Conservation (phyloP, 2,888 invertebrate genomes). For the Actias luna region DNA sequence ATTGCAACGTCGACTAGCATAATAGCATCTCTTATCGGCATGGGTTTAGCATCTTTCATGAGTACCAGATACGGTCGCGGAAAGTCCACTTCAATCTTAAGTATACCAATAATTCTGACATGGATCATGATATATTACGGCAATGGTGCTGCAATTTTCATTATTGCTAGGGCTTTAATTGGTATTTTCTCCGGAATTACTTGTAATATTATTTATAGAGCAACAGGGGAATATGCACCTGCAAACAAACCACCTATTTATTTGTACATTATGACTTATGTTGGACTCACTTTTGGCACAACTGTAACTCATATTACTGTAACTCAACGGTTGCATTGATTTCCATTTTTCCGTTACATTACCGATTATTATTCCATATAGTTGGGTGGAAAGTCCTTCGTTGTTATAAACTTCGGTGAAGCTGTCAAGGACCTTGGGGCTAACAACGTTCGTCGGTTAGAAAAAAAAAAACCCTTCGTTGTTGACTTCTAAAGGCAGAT, state of each 20-base stretch:
- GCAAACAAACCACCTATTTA: conserved; percentile 30
- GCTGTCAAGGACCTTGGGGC: too few species aligned
- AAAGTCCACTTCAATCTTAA: neutral
- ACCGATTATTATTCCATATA: conserved; percentile 29
- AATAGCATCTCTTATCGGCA: neutral
- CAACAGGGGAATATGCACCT: conserved; percentile 33
- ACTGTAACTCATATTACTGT: conserved; percentile 34
- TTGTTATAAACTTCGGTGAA: too few species aligned
- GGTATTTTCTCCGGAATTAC: conserved; percentile 34
- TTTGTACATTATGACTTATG: conserved; percentile 25
- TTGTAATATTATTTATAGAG: conserved; percentile 26
- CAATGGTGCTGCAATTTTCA: conserved; percentile 17
- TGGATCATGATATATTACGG: conserved; percentile 1
- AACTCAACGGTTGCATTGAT: conserved; percentile 31
- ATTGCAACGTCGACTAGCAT: neutral
- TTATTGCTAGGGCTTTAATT: conserved; percentile 30
- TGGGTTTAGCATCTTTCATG: neutral
- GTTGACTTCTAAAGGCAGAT: conserved; percentile 38
- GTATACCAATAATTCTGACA: neutral
- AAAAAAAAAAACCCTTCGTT: conserved; percentile 36
- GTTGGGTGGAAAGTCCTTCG: conserved; percentile 28
- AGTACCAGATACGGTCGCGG: neutral
- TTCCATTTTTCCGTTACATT: conserved; percentile 30
- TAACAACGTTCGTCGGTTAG: too few species aligned
- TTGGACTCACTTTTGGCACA: conserved; percentile 28